Percentiles rank a stretch among this genome's conserved stretches.
Conservation (phyloP, 53 echinoderm and acorn worm genomes). For the Crossaster papposus region DNA sequence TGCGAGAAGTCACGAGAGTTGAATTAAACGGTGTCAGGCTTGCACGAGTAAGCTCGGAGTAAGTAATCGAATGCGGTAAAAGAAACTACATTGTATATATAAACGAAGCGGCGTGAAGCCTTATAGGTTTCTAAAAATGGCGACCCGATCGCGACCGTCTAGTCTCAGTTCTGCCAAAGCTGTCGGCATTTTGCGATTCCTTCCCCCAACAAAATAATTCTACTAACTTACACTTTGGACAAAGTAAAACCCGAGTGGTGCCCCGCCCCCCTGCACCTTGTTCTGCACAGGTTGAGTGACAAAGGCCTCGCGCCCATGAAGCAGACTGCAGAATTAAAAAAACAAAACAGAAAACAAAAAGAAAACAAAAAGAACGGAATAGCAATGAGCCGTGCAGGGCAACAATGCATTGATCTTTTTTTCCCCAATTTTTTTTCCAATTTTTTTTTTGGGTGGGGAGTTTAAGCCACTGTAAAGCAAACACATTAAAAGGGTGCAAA, state of each 20-base stretch:
- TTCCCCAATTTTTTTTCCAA: background rate
- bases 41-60: no score
- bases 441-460: background rate
- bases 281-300: conserved; percentile 95
- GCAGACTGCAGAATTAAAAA: conserved; percentile 82
- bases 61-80: no score
- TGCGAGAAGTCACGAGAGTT: no score
- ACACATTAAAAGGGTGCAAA: conserved; percentile 27
- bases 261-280: conserved; percentile 74
- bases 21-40: no score
- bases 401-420: conserved; percentile 35
- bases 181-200: background rate
- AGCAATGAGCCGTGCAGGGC: conserved; percentile 53
- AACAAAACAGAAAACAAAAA: no score
- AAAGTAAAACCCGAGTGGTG: conserved; percentile 97
- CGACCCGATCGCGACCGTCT: no score
- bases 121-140: no score
- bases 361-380: conserved; percentile 39
- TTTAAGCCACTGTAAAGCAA: conserved; percentile 28
- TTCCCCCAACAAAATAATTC: background rate
- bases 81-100: no score
- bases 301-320: conserved; percentile 98
- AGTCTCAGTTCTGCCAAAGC: background rate
- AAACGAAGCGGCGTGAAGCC: no score
- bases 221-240: conserved; percentile 97